Base-by-base conservation (phyloP, 2,888 invertebrate species). In the Formica aserva region DNA sequence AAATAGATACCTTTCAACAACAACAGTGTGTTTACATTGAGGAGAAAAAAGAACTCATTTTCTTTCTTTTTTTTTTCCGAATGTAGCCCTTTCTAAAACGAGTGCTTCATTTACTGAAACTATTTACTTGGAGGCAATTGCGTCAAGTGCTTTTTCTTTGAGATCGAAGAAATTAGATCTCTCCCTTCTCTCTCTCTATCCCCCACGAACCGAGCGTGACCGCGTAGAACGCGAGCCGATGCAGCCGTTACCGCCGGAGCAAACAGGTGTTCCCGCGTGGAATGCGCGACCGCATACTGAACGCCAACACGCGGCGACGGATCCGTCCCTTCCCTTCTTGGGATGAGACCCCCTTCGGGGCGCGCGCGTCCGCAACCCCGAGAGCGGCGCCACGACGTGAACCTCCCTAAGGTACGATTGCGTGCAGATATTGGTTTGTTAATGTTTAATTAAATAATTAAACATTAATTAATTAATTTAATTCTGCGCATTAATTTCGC, bases 201-300 rank as follows among this genome's bases (percentile, higher is more conserved):
- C 82, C 84, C 74, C 82, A 74, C 85, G 85, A 84, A 86, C 78
- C 77, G 76, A 82, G 65, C 69, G 83, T 65, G 72, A 84, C 60
- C 67, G 78, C 80, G 76, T 80, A 52, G 62, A 69, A 72, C 52
- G 35, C 55, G 65, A 57, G 63, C 32, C 48, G 74, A 82, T 65
- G 76, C 52, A 86, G 71, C 35, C 83, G 82, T 75, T 77, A 86
- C 26, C 85, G 82, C 69, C 82, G 88, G 84, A 88, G 91, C 88
- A 88, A 92, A 92, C 92, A 92, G 92, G 92, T 93, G 92, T 90
- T 90, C 89, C 88, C 92, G 83, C 92, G 88, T 87, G 85, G 90
- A 91, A 89, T 89, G 92, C 92, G 92, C 92, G 91, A 90, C 87
- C 89, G 90, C 90, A 86, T 91, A 93, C 93, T 93, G 92, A 91